Evolutionary conservation across 2,888 invertebrate genomes (phyloP), one percentile per base, ranked within the genome.

Genomic region (Smittia aterrima): DNA sequence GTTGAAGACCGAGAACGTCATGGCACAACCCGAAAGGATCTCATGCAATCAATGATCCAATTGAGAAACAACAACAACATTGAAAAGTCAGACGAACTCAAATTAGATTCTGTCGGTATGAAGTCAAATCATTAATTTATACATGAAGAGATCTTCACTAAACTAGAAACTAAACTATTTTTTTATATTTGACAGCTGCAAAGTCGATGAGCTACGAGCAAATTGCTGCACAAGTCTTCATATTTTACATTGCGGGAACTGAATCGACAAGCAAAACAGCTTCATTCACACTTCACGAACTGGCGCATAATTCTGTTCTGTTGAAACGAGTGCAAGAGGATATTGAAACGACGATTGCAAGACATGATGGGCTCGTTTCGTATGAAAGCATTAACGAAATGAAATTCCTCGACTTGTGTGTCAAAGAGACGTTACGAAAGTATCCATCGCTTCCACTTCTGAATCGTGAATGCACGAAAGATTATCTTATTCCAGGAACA

Each of bases 11-110:
- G 85, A n/a, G 83, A 84, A 76, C 73, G 79, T 1, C 79, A 82
- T 27, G 82, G 83, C 53, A 78, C 83, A 3, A 78, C 79, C 1
- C 79, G 84, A 7, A 82, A 82, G 75, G 86, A 85, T 77, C 79
- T 85, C 75, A 78, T 86, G 77, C 84, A 85, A 76, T 76, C 84
- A 70, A 77, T 86, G 47, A 82, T 85, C 71, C 82, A 84, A 53
- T 76, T 85, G 27, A 80, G 83, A 16, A 83, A 85, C 41, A 79
- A 80, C 1, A 81, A 22, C 20, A 18, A 38, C 4, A 38, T 38
- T 38, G 38, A 11, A 38, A 38, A 11, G 6, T 38, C n/a, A 32
- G 47, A 11, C 16, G 47, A 47, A n/a, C 16, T 3, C n/a, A 47
- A 38, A 38, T 7, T 38, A 4, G 38, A 11, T 38, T 38, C 38